A percentile compares a stretch with the other conserved stretches of the same genome.
These are phyloP conservation scores for Drosophila pseudotalamancana DNA, from an alignment of 2,888 invertebrate genomes.

Conservation along the genomic window DNA sequence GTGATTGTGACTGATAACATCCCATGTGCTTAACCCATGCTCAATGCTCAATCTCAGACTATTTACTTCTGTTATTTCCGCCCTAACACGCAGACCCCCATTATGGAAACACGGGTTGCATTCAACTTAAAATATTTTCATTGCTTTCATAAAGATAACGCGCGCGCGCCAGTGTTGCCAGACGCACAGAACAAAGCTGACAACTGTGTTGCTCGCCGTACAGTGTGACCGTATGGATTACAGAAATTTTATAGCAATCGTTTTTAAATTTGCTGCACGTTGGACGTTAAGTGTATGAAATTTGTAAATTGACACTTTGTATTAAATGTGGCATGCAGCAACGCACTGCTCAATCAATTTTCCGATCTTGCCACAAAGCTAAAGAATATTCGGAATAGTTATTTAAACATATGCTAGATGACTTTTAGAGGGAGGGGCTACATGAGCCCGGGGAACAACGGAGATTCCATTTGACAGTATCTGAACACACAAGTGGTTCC, in stretches of 20 bases:
- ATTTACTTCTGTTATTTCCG: no score
- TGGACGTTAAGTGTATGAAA: not conserved
- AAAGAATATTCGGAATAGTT: not conserved
- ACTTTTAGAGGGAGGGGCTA: no score
- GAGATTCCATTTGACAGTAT: no score
- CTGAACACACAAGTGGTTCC: no score
- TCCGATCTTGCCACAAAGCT: not conserved
- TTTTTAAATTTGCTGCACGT: not conserved
- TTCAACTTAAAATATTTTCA: not conserved
- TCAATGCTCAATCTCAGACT: not conserved
- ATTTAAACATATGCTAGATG: not conserved
- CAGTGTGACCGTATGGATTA: not conserved
- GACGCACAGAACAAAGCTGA: not conserved
- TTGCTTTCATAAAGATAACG: slow-evolving; percentile 11
- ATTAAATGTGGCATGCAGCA: no score
- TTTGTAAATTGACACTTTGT: no score
- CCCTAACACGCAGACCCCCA: not conserved
- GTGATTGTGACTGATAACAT: slow-evolving; percentile 20
- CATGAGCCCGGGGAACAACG: no score
- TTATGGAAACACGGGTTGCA: not conserved
- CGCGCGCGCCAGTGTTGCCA: slow-evolving; percentile 3
- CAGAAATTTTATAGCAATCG: not conserved
- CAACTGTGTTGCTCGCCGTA: not conserved
- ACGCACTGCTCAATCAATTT: not conserved
- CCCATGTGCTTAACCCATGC: not conserved